Evolutionary conservation across 2,888 invertebrate species (phyloP).

Genomic region (Caenorhabditis sulstoni): DNA sequence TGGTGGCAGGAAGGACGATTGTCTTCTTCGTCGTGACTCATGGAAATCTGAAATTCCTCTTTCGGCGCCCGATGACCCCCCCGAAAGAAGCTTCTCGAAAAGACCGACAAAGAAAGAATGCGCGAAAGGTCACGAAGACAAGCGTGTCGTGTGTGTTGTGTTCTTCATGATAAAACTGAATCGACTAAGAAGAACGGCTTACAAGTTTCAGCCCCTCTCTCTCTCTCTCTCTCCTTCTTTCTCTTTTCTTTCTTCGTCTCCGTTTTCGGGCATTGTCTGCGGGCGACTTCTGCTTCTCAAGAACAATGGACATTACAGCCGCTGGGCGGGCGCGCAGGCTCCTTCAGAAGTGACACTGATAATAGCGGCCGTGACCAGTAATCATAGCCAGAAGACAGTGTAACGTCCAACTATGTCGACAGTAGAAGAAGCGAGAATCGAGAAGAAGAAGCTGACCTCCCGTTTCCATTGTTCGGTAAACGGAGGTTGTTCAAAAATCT

Average conservation of each 20-base stretch:
- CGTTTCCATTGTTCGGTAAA: conserved; percentile 8
- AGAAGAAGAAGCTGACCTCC: conserved; percentile 11
- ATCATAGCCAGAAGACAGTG: conserved; percentile 25
- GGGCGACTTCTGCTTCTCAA: conserved; percentile 6
- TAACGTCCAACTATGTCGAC: conserved; percentile 25
- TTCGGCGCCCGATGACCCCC: conserved; percentile 1
- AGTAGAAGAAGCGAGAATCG: background rate
- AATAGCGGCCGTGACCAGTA: conserved; percentile 43
- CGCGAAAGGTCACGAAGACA: conserved; percentile 38
- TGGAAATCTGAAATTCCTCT: conserved; percentile 3
- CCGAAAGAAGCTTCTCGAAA: too few species aligned
- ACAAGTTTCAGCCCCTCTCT: conserved; percentile 12
- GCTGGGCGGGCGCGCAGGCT: background rate
- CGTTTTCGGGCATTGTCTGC: conserved; percentile 42
- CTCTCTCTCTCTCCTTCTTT: background rate
- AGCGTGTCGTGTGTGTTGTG: conserved; percentile 31
- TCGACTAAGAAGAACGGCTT: conserved; percentile 54
- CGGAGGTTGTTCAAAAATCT: conserved; percentile 25
- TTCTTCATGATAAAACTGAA: conserved; percentile 44
- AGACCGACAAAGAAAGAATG: background rate
- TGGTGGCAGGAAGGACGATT: background rate
- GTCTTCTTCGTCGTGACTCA: conserved; percentile 6
- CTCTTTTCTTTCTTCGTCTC: background rate
- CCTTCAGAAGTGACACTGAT: conserved; percentile 13
- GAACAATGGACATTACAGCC: conserved; percentile 60